Evolutionary conservation across 1,140 invertebrate genomes (phyloP).

Genomic region (Leptinotarsa texana): DNA sequence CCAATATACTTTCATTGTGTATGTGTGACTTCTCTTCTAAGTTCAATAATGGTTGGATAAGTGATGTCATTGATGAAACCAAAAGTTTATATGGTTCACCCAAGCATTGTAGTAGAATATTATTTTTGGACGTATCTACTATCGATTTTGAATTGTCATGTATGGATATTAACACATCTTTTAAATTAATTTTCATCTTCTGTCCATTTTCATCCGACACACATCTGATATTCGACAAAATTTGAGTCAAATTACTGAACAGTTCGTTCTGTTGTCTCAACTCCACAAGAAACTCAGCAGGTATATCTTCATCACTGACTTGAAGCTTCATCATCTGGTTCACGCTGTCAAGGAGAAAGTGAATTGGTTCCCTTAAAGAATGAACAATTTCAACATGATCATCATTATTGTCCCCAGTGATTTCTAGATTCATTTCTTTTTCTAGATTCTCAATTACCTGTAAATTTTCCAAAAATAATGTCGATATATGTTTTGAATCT

Average conservation of each 20-base stretch:
- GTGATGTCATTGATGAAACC: background rate
- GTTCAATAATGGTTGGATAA: background rate
- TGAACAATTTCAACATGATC: background rate
- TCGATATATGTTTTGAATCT: background rate
- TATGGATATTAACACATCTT: background rate
- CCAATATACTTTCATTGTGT: background rate
- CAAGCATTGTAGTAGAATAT: slow-evolving; percentile 32
- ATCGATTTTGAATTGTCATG: slow-evolving; percentile 3
- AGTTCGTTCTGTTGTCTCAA: background rate
- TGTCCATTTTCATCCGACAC: background rate
- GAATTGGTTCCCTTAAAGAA: background rate
- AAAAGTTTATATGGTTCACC: slow-evolving; percentile 41
- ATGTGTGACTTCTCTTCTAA: too few relatives aligned
- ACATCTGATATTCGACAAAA: background rate
- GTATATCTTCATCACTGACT: background rate
- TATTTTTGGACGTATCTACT: slow-evolving; percentile 23
- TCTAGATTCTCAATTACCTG: background rate
- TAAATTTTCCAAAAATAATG: background rate
- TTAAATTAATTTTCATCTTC: background rate
- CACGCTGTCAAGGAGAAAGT: background rate
- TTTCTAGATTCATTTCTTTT: background rate
- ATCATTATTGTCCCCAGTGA: background rate
- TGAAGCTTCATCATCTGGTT: slow-evolving; percentile 3
- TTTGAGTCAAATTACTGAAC: background rate
- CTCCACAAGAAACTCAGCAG: background rate